phyloP scores from a whole-genome alignment of 2,888 invertebrate genomes.

The Apamea sordens region DNA sequence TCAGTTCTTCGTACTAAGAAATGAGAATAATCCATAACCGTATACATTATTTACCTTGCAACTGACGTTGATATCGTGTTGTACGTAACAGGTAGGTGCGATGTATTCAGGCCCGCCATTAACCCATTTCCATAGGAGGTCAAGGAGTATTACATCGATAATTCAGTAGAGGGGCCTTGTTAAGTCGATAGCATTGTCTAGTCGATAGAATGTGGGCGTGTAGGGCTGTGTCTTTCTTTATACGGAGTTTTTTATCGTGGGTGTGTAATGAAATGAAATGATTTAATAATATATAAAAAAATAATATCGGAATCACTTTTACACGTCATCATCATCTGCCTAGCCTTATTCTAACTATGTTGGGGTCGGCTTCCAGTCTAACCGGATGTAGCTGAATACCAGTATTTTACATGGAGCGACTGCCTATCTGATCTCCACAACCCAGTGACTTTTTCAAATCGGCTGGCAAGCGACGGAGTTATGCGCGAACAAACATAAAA shows the following conservation, averaged over 20 bases:
- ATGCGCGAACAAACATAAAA: too few species aligned
- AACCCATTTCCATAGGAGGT: slow-evolving; percentile 47
- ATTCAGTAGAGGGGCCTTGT: slow-evolving; percentile 5
- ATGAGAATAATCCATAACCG: neutral
- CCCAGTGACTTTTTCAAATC: too few species aligned
- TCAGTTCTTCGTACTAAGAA: neutral
- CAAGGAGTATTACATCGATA: slow-evolving; percentile 43
- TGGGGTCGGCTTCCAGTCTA: too few species aligned
- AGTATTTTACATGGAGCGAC: too few species aligned
- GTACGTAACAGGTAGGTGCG: slow-evolving; percentile 26
- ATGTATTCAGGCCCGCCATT: slow-evolving; percentile 26
- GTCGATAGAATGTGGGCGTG: slow-evolving; percentile 27
- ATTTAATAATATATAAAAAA: too few species aligned
- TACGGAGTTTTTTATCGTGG: neutral
- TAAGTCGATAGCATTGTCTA: slow-evolving; percentile 11
- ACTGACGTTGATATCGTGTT: neutral
- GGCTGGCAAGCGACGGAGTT: too few species aligned
- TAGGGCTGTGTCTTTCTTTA: neutral
- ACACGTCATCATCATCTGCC: too few species aligned
- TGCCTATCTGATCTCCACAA: too few species aligned
- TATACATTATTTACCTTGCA: neutral
- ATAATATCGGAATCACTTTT: too few species aligned
- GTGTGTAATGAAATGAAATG: neutral
- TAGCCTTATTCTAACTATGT: too few species aligned
- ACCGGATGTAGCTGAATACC: too few species aligned